Percentiles rank a stretch among this genome's conserved stretches.
Evolutionary conservation across 2,888 invertebrate genomes (phyloP).

Genomic region (Hofmannophila pseudospretella): DNA sequence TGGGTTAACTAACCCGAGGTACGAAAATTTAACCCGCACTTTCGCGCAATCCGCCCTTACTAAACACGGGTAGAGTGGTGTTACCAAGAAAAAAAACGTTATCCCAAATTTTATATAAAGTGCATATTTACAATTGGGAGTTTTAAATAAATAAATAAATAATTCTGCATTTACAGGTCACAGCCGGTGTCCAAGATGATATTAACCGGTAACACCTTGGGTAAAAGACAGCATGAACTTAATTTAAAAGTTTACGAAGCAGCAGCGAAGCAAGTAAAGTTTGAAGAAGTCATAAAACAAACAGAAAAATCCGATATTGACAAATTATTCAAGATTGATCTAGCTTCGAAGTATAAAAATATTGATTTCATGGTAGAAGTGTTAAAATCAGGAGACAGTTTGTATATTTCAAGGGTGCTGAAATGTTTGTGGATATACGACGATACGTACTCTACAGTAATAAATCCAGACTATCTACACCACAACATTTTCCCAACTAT

Average conservation of each 20-base stretch:
- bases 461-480: slow-evolving; percentile 41
- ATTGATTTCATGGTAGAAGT: slow-evolving; percentile 41
- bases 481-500: slow-evolving; percentile 44
- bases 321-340: slow-evolving; percentile 48
- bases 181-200: slow-evolving; percentile 4
- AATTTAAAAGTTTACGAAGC: slow-evolving; percentile 36
- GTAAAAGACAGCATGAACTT: slow-evolving; percentile 33
- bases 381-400: slow-evolving; percentile 44
- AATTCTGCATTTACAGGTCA: no score
- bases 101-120: no score
- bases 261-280: slow-evolving; percentile 16
- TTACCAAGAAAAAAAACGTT: no score
- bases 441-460: slow-evolving; percentile 30
- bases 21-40: no score
- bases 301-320: slow-evolving; percentile 40
- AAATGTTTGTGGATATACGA: slow-evolving; percentile 45
- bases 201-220: slow-evolving; percentile 31
- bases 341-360: slow-evolving; percentile 45
- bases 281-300: slow-evolving; percentile 27
- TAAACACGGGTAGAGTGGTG: no score
- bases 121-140: no score
- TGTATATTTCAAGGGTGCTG: slow-evolving; percentile 44
- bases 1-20: no score
- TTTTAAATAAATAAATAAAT: no score
- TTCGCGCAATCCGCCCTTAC: no score